A percentile compares a stretch with the other conserved stretches of the same genome.
These are phyloP conservation scores for Diabrotica virgifera DNA, from an alignment of 1,140 invertebrate species.

Conservation along the genomic window DNA sequence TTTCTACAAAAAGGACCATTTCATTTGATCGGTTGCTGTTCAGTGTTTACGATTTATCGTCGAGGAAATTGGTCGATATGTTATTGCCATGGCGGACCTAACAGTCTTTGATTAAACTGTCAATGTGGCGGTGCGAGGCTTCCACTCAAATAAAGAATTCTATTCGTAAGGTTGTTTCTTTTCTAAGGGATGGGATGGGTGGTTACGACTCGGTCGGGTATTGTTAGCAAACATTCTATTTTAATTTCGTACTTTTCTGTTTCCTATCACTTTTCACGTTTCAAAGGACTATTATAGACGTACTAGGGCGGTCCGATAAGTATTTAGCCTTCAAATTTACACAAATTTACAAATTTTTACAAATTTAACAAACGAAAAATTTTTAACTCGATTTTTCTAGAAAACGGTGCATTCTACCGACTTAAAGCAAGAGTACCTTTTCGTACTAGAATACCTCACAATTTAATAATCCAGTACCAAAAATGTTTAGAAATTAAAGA, in stretches of 20 bases:
- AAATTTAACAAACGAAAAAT: too few relatives aligned
- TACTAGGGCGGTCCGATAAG: too few relatives aligned
- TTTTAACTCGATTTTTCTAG: too few relatives aligned
- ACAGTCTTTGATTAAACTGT: conserved; percentile 17
- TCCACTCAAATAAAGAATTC: conserved; percentile 15
- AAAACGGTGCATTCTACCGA: too few relatives aligned
- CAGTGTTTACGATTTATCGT: conserved; percentile 17
- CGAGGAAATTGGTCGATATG: conserved; percentile 18
- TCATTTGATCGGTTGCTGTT: conserved; percentile 5
- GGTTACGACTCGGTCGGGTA: neutral
- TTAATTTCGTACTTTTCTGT: neutral
- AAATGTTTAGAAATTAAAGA: too few relatives aligned
- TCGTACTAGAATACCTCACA: too few relatives aligned
- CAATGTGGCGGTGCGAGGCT: conserved; percentile 9
- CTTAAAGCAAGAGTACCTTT: too few relatives aligned
- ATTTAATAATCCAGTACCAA: too few relatives aligned
- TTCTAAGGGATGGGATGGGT: neutral
- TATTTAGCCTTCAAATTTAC: too few relatives aligned
- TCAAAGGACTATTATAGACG: too few relatives aligned
- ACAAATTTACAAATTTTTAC: too few relatives aligned
- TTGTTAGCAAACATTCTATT: neutral
- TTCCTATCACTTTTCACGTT: neutral
- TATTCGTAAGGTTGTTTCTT: conserved; percentile 7
- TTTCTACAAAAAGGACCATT: conserved; percentile 5
- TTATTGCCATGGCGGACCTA: conserved; percentile 11